Percentiles rank a stretch among this genome's conserved stretches.
Conservation (phyloP, 2,113 vertebrate species). For the Eublepharis macularius region DNA sequence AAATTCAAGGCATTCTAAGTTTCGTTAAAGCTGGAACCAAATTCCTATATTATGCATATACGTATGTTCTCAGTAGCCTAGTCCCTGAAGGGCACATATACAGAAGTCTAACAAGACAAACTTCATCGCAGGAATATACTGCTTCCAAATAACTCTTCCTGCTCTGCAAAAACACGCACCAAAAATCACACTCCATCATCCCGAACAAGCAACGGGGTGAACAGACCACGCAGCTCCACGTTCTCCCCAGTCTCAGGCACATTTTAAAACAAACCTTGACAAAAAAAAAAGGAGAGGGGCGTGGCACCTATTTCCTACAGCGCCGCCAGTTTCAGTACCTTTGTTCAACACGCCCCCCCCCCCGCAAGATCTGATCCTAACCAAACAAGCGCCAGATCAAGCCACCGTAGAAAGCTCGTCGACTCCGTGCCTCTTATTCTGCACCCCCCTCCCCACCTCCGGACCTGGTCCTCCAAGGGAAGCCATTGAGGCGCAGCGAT, state of each 20-base stretch:
- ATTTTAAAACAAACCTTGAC: neutral
- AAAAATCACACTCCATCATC: neutral
- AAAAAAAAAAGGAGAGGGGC: conserved; percentile 10
- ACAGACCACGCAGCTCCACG: neutral
- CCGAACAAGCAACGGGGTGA: neutral
- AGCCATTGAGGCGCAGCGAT: too few species aligned
- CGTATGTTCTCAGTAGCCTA: neutral
- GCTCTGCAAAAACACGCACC: neutral
- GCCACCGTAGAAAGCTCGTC: too few species aligned
- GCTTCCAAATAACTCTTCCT: neutral
- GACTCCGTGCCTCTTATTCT: too few species aligned
- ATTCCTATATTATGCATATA: too few species aligned
- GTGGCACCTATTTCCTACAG: neutral
- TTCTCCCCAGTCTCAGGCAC: neutral
- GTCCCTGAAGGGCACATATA: neutral
- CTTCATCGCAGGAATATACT: too few species aligned
- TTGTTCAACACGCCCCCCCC: neutral
- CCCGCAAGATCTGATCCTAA: too few species aligned
- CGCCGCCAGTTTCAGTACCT: neutral
- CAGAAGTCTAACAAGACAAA: neutral
- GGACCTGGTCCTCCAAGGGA: too few species aligned
- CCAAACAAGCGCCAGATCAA: too few species aligned
- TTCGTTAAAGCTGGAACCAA: neutral
- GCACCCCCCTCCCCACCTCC: too few species aligned
- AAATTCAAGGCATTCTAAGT: too few species aligned